Evolutionary conservation across 2,797 vertebrate genomes (phyloP).

Genomic region (Lates japonicus): DNA sequence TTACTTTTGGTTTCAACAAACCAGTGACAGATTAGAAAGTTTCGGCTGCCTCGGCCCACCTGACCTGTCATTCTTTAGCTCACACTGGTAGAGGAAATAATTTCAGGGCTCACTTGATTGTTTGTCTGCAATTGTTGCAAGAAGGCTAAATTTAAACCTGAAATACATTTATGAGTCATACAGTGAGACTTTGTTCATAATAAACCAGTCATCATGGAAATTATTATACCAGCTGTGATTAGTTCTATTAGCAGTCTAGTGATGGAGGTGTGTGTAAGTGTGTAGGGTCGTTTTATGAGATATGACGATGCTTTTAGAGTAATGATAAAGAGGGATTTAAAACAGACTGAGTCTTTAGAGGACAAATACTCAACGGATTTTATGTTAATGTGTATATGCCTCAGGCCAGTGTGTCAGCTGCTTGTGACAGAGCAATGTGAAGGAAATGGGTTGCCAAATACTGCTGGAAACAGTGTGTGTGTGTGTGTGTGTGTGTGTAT

Average conservation of each 20-base stretch:
- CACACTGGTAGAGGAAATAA: neutral
- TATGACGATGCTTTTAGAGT: slow-evolving; percentile 15
- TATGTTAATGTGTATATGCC: neutral
- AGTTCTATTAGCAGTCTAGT: slow-evolving; percentile 2
- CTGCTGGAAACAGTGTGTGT: slow-evolving; percentile 24
- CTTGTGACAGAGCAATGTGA: slow-evolving; percentile 18
- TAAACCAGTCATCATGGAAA: slow-evolving; percentile 35
- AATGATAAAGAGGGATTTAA: slow-evolving; percentile 42
- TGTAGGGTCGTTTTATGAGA: neutral
- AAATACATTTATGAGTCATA: slow-evolving; percentile 31
- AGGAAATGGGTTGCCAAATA: slow-evolving; percentile 46
- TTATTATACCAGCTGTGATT: slow-evolving; percentile 34
- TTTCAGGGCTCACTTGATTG: neutral
- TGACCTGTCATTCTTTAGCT: too few species aligned
- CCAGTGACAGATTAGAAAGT: neutral
- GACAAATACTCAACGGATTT: slow-evolving; percentile 25
- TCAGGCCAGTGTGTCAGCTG: slow-evolving; percentile 48
- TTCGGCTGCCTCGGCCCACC: neutral
- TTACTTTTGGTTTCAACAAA: neutral
- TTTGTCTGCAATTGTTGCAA: slow-evolving; percentile 3
- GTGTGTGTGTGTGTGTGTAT: neutral
- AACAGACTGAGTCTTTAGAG: slow-evolving; percentile 20
- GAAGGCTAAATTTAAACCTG: neutral
- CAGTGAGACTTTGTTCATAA: neutral
- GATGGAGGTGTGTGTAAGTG: slow-evolving; percentile 1